Evolutionary conservation across 2,797 vertebrate species (phyloP), one percentile per base, ranked within the genome.

Genomic region (Triplophysa bombifrons): DNA sequence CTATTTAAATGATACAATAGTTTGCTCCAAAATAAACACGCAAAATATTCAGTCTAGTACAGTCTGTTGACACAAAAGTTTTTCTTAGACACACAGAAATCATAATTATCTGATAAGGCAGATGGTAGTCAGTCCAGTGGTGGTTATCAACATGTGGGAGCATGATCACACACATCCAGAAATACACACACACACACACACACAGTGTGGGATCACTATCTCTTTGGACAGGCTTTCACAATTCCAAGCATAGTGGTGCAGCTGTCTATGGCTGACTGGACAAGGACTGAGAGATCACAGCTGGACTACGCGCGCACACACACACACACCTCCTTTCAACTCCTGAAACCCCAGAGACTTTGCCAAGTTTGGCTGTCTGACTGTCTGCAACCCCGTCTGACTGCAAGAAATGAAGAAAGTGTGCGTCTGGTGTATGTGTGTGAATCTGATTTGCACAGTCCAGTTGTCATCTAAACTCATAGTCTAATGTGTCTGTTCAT

Each of bases 191-290:
- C 67, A 84, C 51, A 75, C 22, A 75, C 65, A 80, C 60, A 80
- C 67, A 84, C 51, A 75, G 61, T 80, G 73, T 79, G 68, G 46
- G 69, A 69, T 66, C 55, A 6, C 25, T 76, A 50, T 78, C 56
- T 75, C 51, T 61, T 65, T 83, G 72, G 75, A 83, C 67, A 81
- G 78, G 17, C 76, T 76, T 79, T 81, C 75, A 83, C 64, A 85
- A 63, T 73, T 81, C 78, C 56, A 48, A 76, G 79, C 82, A 68
- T 69, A 66, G 78, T 70, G 71, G 76, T 74, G 70, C 70, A 30
- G 71, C 67, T 63, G 78, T 83, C 82, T 82, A 85, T 81, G 79
- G 84, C 72, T 85, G 78, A 78, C 67, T 78, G 75, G 78, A 81
- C 82, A 81, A 74, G 30, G 65, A 74, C 73, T 74, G 58, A 25